These are phyloP conservation scores for Heliangelus exortis DNA, from an alignment of 2,797 vertebrate species.

Conservation along the genomic window DNA sequence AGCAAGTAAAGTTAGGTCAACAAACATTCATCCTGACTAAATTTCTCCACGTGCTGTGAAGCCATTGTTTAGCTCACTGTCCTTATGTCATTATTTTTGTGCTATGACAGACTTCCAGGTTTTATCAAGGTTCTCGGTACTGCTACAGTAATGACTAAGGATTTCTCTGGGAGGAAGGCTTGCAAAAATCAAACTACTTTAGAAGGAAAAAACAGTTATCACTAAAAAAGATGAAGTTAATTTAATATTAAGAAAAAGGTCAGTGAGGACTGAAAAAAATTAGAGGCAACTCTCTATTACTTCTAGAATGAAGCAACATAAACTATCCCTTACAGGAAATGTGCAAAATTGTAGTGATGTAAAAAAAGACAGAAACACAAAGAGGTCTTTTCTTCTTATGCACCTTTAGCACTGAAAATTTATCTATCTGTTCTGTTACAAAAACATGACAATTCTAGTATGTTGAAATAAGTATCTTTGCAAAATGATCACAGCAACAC, in stretches of 20 bases:
- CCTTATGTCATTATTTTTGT: background rate
- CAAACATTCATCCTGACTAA: background rate
- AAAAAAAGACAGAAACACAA: background rate
- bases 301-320: background rate
- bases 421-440: background rate
- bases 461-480: background rate
- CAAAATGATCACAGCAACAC: background rate
- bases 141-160: background rate
- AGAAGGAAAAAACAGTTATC: background rate
- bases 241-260: background rate
- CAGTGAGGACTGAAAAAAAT: background rate
- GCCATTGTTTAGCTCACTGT: background rate
- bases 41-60: background rate
- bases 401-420: background rate
- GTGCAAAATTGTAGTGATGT: background rate
- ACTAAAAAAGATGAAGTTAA: background rate
- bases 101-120: background rate
- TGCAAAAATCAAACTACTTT: background rate
- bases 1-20: background rate
- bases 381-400: background rate
- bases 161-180: background rate
- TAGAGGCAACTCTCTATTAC: background rate
- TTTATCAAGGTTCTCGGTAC: background rate
- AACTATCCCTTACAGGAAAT: background rate
- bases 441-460: background rate